Evolutionary conservation across 2,888 invertebrate genomes (phyloP).

Genomic region (Zonitis immaculata): DNA sequence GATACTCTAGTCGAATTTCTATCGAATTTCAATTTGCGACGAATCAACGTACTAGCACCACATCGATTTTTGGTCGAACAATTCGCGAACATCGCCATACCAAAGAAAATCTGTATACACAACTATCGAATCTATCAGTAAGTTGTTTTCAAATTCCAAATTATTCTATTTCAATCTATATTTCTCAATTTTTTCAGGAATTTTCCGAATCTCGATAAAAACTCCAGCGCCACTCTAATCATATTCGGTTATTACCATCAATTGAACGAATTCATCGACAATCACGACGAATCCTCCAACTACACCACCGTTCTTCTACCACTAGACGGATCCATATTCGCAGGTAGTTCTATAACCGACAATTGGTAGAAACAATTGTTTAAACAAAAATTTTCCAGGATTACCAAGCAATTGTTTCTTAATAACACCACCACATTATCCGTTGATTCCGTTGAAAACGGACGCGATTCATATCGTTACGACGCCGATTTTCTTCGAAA

Average conservation of each 20-base stretch:
- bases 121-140: slow-evolving; percentile 37
- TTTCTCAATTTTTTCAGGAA: slow-evolving; percentile 4
- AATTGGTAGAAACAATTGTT: background rate
- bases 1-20: slow-evolving; percentile 37
- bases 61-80: slow-evolving; percentile 34
- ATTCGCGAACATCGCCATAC: slow-evolving; percentile 36
- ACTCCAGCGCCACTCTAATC: slow-evolving; percentile 26
- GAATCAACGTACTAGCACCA: slow-evolving; percentile 40
- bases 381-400: slow-evolving; percentile 39
- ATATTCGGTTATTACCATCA: slow-evolving; percentile 34
- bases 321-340: slow-evolving; percentile 32
- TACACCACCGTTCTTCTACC: slow-evolving; percentile 28
- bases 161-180: no score
- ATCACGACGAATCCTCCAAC: slow-evolving; percentile 13
- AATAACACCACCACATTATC: slow-evolving; percentile 36
- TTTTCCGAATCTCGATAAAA: slow-evolving; percentile 1
- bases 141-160: no score
- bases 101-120: slow-evolving; percentile 38
- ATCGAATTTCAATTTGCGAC: slow-evolving; percentile 33
- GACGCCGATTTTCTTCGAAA: slow-evolving; percentile 41
- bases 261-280: slow-evolving; percentile 23
- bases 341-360: slow-evolving; percentile 23
- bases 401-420: slow-evolving; percentile 39
- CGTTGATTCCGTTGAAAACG: slow-evolving; percentile 26
- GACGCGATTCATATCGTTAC: slow-evolving; percentile 34